Evolutionary conservation across 2,113 vertebrate species (phyloP), one percentile per base, ranked within the genome.

Genomic region (Myanophis thanlyinensis): DNA sequence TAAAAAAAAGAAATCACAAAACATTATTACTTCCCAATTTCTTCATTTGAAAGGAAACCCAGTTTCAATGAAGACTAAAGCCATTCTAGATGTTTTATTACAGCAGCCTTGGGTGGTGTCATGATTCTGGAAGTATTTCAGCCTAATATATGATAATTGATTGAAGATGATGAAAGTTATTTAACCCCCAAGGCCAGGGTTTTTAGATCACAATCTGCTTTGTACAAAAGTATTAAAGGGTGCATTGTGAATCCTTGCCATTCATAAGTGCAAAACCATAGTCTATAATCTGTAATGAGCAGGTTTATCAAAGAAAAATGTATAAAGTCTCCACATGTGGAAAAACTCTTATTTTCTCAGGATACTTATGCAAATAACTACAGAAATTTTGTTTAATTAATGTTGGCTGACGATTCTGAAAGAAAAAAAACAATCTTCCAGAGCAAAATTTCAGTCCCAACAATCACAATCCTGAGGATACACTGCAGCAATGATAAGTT

Each of bases 1-100:
- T 99, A 97, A 0, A 40, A n/a, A 30, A 40, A 23, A 88, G 44
- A 30, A 0, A 87, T 54, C 87, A 84, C 49, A 91, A 27, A 23
- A 30, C 11, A 56, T 0, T 0, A 0, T 7, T 1, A 27, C 4
- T 1, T 52, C 49, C n/a, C 25, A 5, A 40, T 84, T 35, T 5
- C 51, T 27, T 30, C 46, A n/a, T 20, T 5, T 73, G 2, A 12
- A 40, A 12, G n/a, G 22, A 15, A 1, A 52, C 23, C 35, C 56
- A 59, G 48, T 5, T 67, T 87, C 5, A n/a, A 30, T 51, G n/a
- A 40, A 59, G 30, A 92, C 22, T 40, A 59, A 49, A 25, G 27
- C 3, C 18, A 12, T 48, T 48, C 25, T 85, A 48, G 84, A 52
- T 25, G 8, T n/a, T n/a, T n/a, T 4, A 54, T 52, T 53, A 23